Evolutionary conservation across 2,888 invertebrate genomes (phyloP).

Genomic region (Omphaloscelis lunosa): DNA sequence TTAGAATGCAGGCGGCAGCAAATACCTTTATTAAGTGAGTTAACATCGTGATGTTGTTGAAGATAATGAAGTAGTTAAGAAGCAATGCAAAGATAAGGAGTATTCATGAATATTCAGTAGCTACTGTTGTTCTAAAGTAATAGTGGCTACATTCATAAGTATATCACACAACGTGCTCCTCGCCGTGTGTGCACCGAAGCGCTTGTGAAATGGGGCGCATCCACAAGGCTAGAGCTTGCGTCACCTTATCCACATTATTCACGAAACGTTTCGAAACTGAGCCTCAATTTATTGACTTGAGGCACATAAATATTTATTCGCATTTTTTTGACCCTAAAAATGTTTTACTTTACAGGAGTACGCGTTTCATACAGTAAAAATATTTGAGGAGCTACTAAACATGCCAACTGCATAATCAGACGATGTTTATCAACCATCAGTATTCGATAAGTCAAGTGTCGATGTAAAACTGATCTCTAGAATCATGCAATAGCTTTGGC

Average conservation of each 20-base stretch:
- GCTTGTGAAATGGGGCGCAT: conserved; percentile 85
- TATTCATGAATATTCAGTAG: conserved; percentile 59
- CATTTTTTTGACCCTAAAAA: conserved; percentile 74
- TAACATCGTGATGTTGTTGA: conserved; percentile 54
- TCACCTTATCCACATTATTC: conserved; percentile 85
- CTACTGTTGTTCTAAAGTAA: conserved; percentile 34
- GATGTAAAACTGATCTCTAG: conserved; percentile 34
- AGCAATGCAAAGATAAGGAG: conserved; percentile 50
- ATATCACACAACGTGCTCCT: conserved; percentile 14
- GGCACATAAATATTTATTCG: conserved; percentile 80
- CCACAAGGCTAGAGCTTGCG: conserved; percentile 86
- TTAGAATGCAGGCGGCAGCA: conserved; percentile 26
- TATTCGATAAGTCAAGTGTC: conserved; percentile 58
- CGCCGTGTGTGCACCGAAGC: conserved; percentile 40
- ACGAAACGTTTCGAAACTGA: conserved; percentile 83
- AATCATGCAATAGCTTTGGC: conserved; percentile 17
- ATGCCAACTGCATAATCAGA: conserved; percentile 60
- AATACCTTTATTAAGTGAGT: conserved; percentile 37
- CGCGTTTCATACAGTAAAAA: conserved; percentile 51
- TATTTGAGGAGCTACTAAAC: conserved; percentile 54
- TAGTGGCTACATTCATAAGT: conserved; percentile 28
- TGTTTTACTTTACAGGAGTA: conserved; percentile 48
- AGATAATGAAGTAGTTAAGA: conserved; percentile 51
- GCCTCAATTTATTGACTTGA: conserved; percentile 79
- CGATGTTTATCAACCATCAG: conserved; percentile 48